These are phyloP conservation scores for Leuciscus idus DNA, from an alignment of 2,113 vertebrate species.

Conservation along the genomic window DNA sequence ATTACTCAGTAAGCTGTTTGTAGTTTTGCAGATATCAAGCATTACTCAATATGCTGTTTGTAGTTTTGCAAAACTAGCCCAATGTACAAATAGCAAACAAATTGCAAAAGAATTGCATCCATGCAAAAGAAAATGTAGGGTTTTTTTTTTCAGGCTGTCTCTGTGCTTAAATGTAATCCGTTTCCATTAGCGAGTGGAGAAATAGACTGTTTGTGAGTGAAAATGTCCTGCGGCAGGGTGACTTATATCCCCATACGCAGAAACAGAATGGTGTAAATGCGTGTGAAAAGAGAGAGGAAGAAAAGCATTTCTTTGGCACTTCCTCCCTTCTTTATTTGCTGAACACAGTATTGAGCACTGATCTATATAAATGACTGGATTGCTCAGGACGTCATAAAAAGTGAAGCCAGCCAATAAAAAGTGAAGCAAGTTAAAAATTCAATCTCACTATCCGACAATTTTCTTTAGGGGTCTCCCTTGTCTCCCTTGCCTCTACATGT, in stretches of 20 bases:
- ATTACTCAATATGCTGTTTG: not conserved
- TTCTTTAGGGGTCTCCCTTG: not conserved
- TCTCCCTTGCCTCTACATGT: not conserved
- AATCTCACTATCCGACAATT: slow-evolving; percentile 24
- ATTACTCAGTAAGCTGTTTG: not conserved
- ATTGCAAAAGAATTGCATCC: not conserved
- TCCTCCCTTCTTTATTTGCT: not conserved
- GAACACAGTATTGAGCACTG: not conserved
- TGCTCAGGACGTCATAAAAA: too few species aligned
- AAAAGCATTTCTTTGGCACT: not conserved
- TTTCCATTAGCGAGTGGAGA: not conserved
- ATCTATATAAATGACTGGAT: too few species aligned
- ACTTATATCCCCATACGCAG: not conserved
- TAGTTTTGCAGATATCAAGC: not conserved
- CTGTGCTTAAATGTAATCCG: not conserved
- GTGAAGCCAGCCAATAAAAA: too few species aligned
- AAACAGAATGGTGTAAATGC: not conserved
- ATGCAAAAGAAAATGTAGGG: not conserved
- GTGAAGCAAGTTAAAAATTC: not conserved
- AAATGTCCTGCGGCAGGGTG: not conserved
- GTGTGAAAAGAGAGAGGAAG: not conserved
- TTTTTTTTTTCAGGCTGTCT: too few species aligned
- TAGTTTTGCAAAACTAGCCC: not conserved
- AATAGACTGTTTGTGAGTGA: not conserved
- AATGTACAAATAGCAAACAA: too few species aligned